phyloP scores from a whole-genome alignment of 2,113 vertebrate genomes.

The Onychorhynchus coronatus region DNA sequence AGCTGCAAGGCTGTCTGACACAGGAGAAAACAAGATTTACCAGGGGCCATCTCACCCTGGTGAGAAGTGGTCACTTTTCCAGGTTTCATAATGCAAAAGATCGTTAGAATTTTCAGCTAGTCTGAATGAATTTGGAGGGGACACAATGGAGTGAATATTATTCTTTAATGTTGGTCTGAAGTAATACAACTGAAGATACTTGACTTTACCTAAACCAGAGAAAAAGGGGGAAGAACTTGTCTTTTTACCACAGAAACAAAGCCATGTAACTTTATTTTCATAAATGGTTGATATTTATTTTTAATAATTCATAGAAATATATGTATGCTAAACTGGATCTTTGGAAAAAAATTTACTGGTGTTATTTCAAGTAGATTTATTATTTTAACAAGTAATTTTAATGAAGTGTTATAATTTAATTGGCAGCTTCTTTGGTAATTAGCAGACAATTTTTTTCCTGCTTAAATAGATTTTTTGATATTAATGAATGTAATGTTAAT shows the following conservation, averaged over 20 bases:
- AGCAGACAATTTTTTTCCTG: background rate
- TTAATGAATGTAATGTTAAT: constrained; percentile 25
- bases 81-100: background rate
- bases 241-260: background rate
- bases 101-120: background rate
- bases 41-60: background rate
- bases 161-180: background rate
- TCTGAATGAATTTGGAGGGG: background rate
- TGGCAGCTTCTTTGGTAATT: background rate
- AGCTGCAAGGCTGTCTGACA: background rate
- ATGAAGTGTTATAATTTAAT: background rate
- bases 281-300: background rate
- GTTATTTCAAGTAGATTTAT: background rate
- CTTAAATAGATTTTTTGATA: background rate
- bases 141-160: background rate
- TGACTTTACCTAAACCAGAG: background rate
- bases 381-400: background rate
- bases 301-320: background rate
- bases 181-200: background rate
- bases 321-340: background rate
- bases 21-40: background rate
- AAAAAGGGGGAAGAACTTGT: background rate
- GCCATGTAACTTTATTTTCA: background rate
- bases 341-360: background rate
- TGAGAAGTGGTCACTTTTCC: background rate